These are phyloP conservation scores for Patella caerulea DNA, from an alignment of 2,888 invertebrate species.

Conservation along the genomic window DNA sequence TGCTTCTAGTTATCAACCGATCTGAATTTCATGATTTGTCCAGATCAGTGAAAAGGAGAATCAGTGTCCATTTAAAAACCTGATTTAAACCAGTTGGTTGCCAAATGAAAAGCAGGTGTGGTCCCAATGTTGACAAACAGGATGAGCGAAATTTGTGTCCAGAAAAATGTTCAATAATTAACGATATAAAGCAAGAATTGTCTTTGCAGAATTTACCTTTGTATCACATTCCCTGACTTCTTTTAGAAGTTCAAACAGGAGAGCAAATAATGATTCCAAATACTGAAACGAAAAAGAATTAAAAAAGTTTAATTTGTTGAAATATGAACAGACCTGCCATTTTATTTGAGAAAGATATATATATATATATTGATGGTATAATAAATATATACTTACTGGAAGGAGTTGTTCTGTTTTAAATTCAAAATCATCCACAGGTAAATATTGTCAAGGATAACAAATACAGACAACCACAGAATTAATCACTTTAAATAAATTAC, in stretches of 20 bases:
- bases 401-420: conserved; percentile 89
- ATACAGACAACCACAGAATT: background rate
- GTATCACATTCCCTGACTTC: conserved; percentile 93
- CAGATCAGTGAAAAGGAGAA: no score
- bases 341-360: background rate
- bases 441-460: conserved; percentile 10
- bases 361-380: background rate
- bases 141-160: no score
- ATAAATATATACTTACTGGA: conserved; percentile 73
- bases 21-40: no score
- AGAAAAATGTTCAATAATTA: no score
- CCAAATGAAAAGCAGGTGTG: no score
- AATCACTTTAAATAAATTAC: no score
- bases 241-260: conserved; percentile 86
- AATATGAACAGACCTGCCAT: no score
- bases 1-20: no score
- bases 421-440: conserved; percentile 90
- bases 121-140: no score
- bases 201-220: conserved; percentile 76
- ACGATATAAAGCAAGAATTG: no score
- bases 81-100: no score
- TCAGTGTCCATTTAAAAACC: no score
- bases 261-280: conserved; percentile 83
- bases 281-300: conserved; percentile 72
- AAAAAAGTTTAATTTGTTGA: conserved; percentile 1